Base-by-base conservation (phyloP, 2,797 vertebrate genomes). In the Cercopithecus hamlyni region DNA sequence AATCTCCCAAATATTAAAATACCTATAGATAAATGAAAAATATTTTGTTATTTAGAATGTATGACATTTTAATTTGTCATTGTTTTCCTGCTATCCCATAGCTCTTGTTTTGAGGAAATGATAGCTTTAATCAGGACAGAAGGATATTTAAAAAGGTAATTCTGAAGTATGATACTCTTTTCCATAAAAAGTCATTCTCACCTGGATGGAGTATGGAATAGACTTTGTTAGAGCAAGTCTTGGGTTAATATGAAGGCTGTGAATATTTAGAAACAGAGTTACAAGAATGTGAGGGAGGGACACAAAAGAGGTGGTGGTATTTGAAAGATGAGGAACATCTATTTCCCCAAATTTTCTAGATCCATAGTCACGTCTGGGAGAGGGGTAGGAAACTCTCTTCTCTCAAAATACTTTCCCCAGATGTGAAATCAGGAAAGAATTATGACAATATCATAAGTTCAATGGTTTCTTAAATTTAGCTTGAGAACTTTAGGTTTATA, bases 341-440 rank as follows among this genome's bases (percentile, higher is more conserved):
- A 70, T 26, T 50, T 72, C 33, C 17, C 13, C 41, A 93, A 72
- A 57, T 91, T 85, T 91, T 45, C 41, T 41, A 72, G 50, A 88
- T 36, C 82, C 33, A 83, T 4, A 39, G 13, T 83, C 0, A 26
- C 36, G 24, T 48, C 43, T 67, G 61, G 27, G n/a, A 36, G 43
- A 52, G n/a, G 58, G 10, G 17, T 73, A 61, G 52, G 55, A 58
- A 67, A 85, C 11, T 43, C 20, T 39, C 4, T 84, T 93, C 30
- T 85, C 27, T 93, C n/a, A 70, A 94, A 92, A 81, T 48, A 22
- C 64, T 80, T 76, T 61, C 43, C 81, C 61, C 55, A 92, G 86
- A 87, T 93, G 92, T 94, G 64, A 94, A 97, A 80, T 96, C 76
- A 80, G 70, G 26, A 91, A 89, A 90, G 70, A 93, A 97, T 76